Conservation (phyloP, 2,113 vertebrate genomes). For the Megaleporinus macrocephalus region DNA sequence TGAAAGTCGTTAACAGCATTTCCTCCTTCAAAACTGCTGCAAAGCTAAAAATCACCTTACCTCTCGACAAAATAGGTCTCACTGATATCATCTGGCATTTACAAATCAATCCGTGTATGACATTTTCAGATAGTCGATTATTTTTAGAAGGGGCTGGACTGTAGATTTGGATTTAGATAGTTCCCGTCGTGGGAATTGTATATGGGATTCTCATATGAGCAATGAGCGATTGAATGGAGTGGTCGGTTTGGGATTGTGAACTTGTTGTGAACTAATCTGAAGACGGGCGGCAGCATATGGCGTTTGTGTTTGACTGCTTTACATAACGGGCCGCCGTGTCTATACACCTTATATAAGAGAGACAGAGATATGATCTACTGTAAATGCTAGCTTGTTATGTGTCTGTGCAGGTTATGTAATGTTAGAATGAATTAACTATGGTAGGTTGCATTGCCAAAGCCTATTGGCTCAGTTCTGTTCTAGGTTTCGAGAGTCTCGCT, state of each 20-base stretch:
- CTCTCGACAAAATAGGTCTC: conserved; percentile 19
- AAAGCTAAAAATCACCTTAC: conserved; percentile 22
- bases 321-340: not conserved
- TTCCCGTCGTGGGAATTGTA: conserved; percentile 22
- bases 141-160: conserved; percentile 21
- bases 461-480: not conserved
- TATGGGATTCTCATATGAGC: conserved; percentile 43
- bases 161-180: conserved; percentile 28
- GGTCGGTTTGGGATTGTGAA: conserved; percentile 46
- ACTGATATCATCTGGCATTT: conserved; percentile 48
- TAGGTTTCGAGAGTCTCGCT: not conserved
- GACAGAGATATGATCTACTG: conserved; percentile 45
- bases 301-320: conserved; percentile 29
- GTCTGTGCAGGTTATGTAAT: conserved; percentile 39
- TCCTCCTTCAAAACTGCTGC: not conserved
- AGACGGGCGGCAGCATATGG: conserved; percentile 25
- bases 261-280: conserved; percentile 21
- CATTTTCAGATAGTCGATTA: conserved; percentile 38
- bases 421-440: conserved; percentile 1
- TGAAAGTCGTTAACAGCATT: conserved; percentile 10
- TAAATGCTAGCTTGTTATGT: conserved; percentile 7
- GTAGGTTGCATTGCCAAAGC: not conserved
- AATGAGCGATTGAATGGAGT: conserved; percentile 58
- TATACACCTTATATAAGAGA: conserved; percentile 36
- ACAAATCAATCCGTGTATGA: conserved; percentile 43